A percentile compares a stretch with the other conserved stretches of the same genome.
These are phyloP conservation scores for Acanthiza pusilla DNA, from an alignment of 2,797 vertebrate species.

Conservation along the genomic window DNA sequence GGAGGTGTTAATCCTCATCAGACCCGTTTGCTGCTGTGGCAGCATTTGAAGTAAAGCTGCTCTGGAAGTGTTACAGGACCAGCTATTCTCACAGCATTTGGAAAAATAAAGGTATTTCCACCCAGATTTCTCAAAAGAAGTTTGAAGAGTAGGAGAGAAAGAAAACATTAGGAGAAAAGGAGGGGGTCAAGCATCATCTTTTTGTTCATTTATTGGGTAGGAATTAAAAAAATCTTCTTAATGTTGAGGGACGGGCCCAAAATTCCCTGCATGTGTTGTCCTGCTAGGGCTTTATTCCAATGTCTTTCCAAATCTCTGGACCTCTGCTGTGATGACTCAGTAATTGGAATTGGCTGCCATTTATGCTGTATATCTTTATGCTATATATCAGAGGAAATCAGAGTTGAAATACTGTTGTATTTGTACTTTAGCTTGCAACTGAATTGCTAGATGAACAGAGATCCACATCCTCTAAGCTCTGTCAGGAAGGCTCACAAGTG, in stretches of 20 bases:
- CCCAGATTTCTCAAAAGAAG: neutral
- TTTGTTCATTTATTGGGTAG: neutral
- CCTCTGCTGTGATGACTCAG: neutral
- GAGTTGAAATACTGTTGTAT: neutral
- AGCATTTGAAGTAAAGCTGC: conserved; percentile 44
- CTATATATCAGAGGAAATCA: neutral
- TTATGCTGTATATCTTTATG: neutral
- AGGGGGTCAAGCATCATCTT: neutral
- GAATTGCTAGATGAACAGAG: neutral
- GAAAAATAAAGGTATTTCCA: neutral
- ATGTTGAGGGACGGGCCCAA: neutral
- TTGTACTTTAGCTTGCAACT: neutral
- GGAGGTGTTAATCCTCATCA: conserved; percentile 66
- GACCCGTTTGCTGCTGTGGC: conserved; percentile 28
- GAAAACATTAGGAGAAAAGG: neutral
- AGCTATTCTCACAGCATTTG: conserved; percentile 1
- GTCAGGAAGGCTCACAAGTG: neutral
- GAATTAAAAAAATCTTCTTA: neutral
- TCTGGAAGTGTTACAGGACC: conserved; percentile 21
- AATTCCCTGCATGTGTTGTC: neutral
- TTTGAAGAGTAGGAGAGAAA: neutral
- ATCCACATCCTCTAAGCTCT: neutral
- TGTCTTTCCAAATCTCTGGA: neutral
- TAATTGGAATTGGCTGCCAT: neutral
- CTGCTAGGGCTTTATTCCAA: neutral